Evolutionary conservation across 1,140 invertebrate genomes (phyloP).

Genomic region (Pogonomyrmex californicus): DNA sequence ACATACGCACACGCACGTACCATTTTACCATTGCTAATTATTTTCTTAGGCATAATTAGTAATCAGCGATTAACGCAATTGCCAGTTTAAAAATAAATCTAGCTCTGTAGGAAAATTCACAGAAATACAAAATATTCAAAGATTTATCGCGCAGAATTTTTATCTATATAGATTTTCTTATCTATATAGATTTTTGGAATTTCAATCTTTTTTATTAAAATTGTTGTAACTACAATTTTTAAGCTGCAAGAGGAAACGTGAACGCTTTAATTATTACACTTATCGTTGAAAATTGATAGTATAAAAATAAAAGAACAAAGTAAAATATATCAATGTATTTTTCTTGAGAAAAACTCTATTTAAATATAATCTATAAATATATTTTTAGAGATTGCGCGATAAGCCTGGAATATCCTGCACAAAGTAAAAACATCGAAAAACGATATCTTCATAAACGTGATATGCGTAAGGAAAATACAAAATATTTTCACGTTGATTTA

Average conservation of each 20-base stretch:
- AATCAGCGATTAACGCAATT: neutral
- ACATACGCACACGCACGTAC: neutral
- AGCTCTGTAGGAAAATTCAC: neutral
- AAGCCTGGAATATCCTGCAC: neutral
- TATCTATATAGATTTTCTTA: neutral
- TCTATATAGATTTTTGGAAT: neutral
- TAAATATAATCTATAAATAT: neutral
- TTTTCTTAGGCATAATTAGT: constrained; percentile 39
- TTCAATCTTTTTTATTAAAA: neutral
- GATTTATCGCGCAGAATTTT: constrained; percentile 14
- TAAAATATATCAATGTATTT: neutral
- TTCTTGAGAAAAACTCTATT: neutral
- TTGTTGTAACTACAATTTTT: neutral
- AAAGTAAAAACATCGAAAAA: constrained; percentile 14
- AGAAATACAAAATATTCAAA: constrained; percentile 13
- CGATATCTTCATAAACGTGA: neutral
- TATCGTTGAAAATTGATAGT: neutral
- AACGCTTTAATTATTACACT: neutral
- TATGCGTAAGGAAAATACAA: neutral
- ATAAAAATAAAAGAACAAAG: neutral
- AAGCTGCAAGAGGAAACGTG: neutral
- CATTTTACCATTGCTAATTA: constrained; percentile 7
- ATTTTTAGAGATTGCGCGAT: neutral
- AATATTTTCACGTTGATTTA: neutral
- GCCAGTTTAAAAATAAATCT: constrained; percentile 10